Evolutionary conservation across 2,797 vertebrate species (phyloP).

Genomic region (Enteromius argenteus): DNA sequence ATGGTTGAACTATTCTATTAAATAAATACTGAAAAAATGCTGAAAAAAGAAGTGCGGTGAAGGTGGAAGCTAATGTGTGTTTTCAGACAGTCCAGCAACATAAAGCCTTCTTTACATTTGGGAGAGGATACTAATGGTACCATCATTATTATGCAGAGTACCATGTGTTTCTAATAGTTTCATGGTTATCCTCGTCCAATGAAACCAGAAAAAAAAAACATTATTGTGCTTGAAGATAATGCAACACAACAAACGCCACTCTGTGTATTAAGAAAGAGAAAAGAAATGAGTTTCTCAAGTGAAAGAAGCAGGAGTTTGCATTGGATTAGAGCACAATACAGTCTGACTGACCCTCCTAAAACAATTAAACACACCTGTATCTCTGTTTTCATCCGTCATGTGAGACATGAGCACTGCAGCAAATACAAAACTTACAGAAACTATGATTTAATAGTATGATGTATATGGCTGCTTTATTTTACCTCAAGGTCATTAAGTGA

Average conservation of each 20-base stretch:
- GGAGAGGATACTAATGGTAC: constrained; percentile 28
- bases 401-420: not conserved
- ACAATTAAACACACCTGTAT: constrained; percentile 1
- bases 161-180: constrained; percentile 23
- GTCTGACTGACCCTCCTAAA: constrained; percentile 1
- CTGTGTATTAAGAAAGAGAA: constrained; percentile 8
- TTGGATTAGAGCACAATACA: not conserved
- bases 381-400: not conserved
- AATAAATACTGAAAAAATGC: not conserved
- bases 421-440: not conserved
- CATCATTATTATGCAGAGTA: not conserved
- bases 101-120: constrained; percentile 23
- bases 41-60: not conserved
- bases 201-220: constrained; percentile 1
- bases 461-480: constrained; percentile 47
- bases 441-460: not conserved
- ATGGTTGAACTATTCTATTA: not conserved
- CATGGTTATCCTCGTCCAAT: constrained; percentile 22
- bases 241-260: not conserved
- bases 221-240: constrained; percentile 12
- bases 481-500: constrained; percentile 97
- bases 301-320: not conserved
- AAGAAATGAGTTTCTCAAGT: not conserved
- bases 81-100: not conserved
- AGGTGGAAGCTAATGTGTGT: not conserved